Base-by-base conservation (phyloP, 2,797 vertebrate species). In the Sebastes miniatus region DNA sequence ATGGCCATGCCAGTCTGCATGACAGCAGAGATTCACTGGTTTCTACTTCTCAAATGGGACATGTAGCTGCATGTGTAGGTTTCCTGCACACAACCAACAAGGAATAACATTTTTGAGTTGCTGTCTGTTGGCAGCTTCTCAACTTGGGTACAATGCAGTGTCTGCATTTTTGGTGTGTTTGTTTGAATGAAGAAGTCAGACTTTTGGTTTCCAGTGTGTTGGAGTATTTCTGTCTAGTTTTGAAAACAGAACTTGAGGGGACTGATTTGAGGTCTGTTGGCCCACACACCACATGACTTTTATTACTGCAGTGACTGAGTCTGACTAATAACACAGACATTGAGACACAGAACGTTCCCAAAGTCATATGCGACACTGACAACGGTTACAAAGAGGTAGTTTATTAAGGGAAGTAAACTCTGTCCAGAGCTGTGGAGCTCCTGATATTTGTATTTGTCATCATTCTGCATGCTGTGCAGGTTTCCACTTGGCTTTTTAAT, bases 221-320 rank as follows among this genome's bases (percentile, higher is more conserved):
- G 64, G 79, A 75, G 72, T 71, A 10, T 56, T 0, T 56, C 47
- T 0, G 31, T 52, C 6, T 39, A 3, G 10, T 74, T 78, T 70
- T 76, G 25, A 74, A 69, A 81, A 57, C 4, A 0, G 57, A 86
- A 66, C 29, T 47, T 78, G 29, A 80, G 80, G 59, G 57, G 47
- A 84, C 47, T 89, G 29, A 65, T 82, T 66, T 78, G 8, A 73
- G 34, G 43, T 25, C 14, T 39, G 27, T 36, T 29, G 59, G 73
- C 67, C 69, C 82, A 83, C 57, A 76, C 79, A 83, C 88, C 84
- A 77, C 77, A 87, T 91, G 87, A 92, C 79, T 89, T 83, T 73
- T 59, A 87, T 92, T 87, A 85, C 73, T 63, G 75, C 75, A 75
- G 14, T 69, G 22, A 31, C 20, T 34, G 61, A 22, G 59, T 47